A percentile compares a stretch with the other conserved stretches of the same genome.
These are phyloP conservation scores for Tribolium freemani DNA, from an alignment of 2,888 invertebrate species.

Conservation along the genomic window DNA sequence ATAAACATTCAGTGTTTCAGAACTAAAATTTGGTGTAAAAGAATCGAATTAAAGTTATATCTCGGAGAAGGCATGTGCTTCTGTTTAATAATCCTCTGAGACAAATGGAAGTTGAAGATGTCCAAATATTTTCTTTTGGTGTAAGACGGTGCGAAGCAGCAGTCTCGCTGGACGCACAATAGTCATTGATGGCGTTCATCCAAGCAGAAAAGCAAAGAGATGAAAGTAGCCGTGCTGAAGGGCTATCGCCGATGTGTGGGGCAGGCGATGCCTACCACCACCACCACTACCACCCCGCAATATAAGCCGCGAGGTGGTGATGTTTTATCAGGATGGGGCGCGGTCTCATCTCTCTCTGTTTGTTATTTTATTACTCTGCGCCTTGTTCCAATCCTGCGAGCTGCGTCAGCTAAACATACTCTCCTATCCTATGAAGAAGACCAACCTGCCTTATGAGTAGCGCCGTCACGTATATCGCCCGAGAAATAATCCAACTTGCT, in stretches of 20 bases:
- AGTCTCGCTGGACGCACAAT: slow-evolving; percentile 43
- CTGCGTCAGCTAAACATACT: slow-evolving; percentile 56
- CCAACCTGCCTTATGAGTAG: slow-evolving; percentile 52
- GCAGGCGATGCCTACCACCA: slow-evolving; percentile 24
- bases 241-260: slow-evolving; percentile 33
- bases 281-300: slow-evolving; percentile 41
- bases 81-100: slow-evolving; percentile 46
- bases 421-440: slow-evolving; percentile 42
- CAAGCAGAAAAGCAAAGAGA: slow-evolving; percentile 55
- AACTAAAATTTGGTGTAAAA: neutral
- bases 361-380: slow-evolving; percentile 62
- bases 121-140: slow-evolving; percentile 47
- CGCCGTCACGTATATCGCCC: slow-evolving; percentile 50
- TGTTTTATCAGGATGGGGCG: slow-evolving; percentile 58
- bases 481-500: slow-evolving; percentile 35
- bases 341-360: slow-evolving; percentile 60
- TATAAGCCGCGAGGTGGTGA: slow-evolving; percentile 52
- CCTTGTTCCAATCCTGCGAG: slow-evolving; percentile 59
- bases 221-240: slow-evolving; percentile 47
- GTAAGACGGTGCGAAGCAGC: slow-evolving; percentile 32
- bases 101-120: slow-evolving; percentile 48
- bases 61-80: slow-evolving; percentile 31
- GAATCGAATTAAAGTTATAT: neutral
- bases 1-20: too few relatives aligned
- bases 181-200: slow-evolving; percentile 54